Percentiles rank a stretch among this genome's conserved stretches.
Evolutionary conservation across 2,113 vertebrate species (phyloP).

Genomic region (Crotophaga sulcirostris): DNA sequence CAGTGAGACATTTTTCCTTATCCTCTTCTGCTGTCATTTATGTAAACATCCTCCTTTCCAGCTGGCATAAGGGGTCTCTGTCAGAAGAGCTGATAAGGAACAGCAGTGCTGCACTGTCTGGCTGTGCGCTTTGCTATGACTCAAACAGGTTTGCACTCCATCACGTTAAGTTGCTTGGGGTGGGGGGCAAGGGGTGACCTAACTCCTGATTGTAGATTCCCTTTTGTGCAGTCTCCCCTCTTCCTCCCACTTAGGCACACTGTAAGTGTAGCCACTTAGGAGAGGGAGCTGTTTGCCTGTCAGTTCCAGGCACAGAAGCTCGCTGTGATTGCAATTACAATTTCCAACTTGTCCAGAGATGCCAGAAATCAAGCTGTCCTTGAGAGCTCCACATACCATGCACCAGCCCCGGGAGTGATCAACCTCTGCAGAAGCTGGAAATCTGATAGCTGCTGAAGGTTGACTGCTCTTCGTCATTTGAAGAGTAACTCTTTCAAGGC

Average conservation of each 20-base stretch:
- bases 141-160: not conserved
- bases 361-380: constrained; percentile 36
- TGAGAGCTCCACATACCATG: not conserved
- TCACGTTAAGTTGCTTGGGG: not conserved
- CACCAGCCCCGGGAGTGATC: not conserved
- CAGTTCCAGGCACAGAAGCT: not conserved
- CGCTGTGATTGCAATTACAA: not conserved
- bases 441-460: constrained; percentile 20
- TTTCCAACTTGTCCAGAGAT: constrained; percentile 22
- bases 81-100: not conserved
- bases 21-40: not conserved
- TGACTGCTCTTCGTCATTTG: not conserved
- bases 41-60: not conserved
- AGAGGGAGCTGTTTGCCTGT: not conserved
- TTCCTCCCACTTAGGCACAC: not conserved
- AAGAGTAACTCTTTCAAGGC: constrained; percentile 6
- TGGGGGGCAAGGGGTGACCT: not conserved
- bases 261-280: not conserved
- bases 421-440: not conserved
- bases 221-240: not conserved
- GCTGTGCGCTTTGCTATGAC: not conserved
- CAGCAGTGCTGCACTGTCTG: not conserved
- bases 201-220: not conserved
- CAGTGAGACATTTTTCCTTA: not conserved
- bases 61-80: not conserved